These are phyloP conservation scores for Pseudococcus longispinus DNA, from an alignment of 2,888 invertebrate genomes.

Conservation along the genomic window DNA sequence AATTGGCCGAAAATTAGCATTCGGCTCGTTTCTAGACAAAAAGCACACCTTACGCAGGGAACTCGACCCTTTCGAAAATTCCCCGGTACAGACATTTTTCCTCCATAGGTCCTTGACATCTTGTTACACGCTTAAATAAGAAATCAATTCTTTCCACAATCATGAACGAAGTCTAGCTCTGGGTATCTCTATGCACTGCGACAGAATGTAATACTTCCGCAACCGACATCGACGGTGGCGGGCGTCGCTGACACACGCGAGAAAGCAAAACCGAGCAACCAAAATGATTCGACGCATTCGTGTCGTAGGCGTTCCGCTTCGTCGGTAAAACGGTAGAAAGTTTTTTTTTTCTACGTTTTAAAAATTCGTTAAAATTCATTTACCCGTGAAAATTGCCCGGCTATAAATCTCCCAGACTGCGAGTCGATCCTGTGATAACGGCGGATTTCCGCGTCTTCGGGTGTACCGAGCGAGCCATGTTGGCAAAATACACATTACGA, in stretches of 20 bases:
- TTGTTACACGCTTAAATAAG: background rate
- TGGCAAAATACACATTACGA: background rate
- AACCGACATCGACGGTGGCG: background rate
- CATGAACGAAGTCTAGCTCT: background rate
- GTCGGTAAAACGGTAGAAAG: background rate
- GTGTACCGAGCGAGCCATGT: background rate
- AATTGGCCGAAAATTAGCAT: background rate
- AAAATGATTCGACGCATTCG: conserved; percentile 1
- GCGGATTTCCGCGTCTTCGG: background rate
- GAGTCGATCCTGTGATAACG: background rate
- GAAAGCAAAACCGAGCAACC: background rate
- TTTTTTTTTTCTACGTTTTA: background rate
- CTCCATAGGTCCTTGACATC: conserved; percentile 13
- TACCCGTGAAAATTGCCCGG: conserved; percentile 15
- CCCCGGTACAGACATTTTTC: background rate
- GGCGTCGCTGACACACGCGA: background rate
- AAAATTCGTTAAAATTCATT: conserved; percentile 9
- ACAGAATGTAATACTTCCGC: background rate
- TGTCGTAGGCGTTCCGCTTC: background rate
- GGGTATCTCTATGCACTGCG: background rate
- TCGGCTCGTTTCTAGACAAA: background rate
- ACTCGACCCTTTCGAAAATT: background rate
- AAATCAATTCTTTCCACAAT: conserved; percentile 12
- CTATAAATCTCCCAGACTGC: background rate
- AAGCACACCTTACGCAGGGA: background rate